phyloP scores from a whole-genome alignment of 2,888 invertebrate species.

The Oligia fasciuncula region DNA sequence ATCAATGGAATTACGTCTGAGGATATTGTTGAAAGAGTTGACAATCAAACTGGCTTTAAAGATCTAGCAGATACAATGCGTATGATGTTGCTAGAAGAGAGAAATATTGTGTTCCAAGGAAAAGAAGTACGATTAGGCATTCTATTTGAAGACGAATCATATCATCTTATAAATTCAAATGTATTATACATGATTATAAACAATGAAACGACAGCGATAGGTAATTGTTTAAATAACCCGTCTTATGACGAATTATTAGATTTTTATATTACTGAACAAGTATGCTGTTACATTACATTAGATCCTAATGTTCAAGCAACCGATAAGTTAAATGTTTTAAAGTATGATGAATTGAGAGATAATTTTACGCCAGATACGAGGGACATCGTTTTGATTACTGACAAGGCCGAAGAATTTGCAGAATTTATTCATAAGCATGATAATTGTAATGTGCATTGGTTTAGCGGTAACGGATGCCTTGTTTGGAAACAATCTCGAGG shows the following conservation, averaged over 20 bases:
- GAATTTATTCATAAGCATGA: slow-evolving; percentile 1
- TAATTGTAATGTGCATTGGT: slow-evolving; percentile 52
- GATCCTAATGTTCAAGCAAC: neutral
- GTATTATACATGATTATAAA: slow-evolving; percentile 43
- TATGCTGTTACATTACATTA: slow-evolving; percentile 47
- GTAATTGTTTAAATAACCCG: slow-evolving; percentile 26
- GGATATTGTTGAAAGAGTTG: slow-evolving; percentile 12
- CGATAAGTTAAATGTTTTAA: slow-evolving; percentile 3
- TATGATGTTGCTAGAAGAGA: slow-evolving; percentile 30
- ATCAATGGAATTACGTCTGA: neutral
- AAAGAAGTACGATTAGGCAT: slow-evolving; percentile 11
- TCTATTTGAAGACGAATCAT: slow-evolving; percentile 10
- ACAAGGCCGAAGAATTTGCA: slow-evolving; percentile 30
- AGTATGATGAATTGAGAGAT: slow-evolving; percentile 14
- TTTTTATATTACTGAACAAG: slow-evolving; percentile 36
- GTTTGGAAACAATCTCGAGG: slow-evolving; percentile 48
- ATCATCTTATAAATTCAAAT: slow-evolving; percentile 33
- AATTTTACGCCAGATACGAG: neutral
- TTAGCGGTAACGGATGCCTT: slow-evolving; percentile 1
- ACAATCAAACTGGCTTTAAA: slow-evolving; percentile 28
- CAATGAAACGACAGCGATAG: slow-evolving; percentile 35
- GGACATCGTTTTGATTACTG: slow-evolving; percentile 45
- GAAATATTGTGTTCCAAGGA: slow-evolving; percentile 47
- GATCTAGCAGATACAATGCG: slow-evolving; percentile 16
- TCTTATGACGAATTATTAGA: slow-evolving; percentile 31